Percentiles rank a stretch among this genome's conserved stretches.
Evolutionary conservation across 2,888 invertebrate species (phyloP).

Genomic region (Caradrina kadenii): DNA sequence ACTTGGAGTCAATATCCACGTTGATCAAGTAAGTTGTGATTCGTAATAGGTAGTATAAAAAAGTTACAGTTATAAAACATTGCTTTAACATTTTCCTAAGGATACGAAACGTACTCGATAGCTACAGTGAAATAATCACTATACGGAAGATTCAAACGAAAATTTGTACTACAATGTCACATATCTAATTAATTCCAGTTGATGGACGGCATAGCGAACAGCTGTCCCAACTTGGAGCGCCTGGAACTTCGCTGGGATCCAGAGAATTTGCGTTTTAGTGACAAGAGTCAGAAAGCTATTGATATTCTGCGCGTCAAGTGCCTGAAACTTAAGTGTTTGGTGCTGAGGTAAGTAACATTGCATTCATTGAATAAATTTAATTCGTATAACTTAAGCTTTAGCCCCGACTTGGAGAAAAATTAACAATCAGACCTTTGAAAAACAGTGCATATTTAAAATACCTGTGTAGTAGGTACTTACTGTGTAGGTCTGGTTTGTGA

Average conservation of each 20-base stretch:
- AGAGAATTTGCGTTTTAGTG: conserved; percentile 99
- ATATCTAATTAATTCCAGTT: conserved; percentile 83
- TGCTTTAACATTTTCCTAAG: conserved; percentile 4
- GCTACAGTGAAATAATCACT: too few relatives aligned
- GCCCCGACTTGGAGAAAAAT: too few relatives aligned
- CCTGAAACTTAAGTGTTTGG: conserved; percentile 97
- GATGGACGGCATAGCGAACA: conserved; percentile 99
- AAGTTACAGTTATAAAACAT: neutral
- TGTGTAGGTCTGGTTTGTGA: too few relatives aligned
- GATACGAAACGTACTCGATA: too few relatives aligned
- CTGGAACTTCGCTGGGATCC: conserved; percentile 99
- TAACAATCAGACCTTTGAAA: too few relatives aligned
- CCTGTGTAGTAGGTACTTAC: too few relatives aligned
- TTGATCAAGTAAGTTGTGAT: conserved; percentile 92
- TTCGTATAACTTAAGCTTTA: neutral
- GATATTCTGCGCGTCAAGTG: conserved; percentile 99
- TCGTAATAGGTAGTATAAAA: too few relatives aligned
- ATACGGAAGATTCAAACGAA: too few relatives aligned
- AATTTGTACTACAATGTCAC: neutral
- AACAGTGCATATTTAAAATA: too few relatives aligned
- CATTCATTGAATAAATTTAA: neutral
- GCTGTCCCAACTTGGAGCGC: conserved; percentile 96
- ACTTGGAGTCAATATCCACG: conserved; percentile 98
- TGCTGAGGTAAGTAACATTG: conserved; percentile 93
- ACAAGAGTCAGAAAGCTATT: conserved; percentile 99